Conservation (phyloP, 2,113 vertebrate genomes). For the Semnornis frantzii region DNA sequence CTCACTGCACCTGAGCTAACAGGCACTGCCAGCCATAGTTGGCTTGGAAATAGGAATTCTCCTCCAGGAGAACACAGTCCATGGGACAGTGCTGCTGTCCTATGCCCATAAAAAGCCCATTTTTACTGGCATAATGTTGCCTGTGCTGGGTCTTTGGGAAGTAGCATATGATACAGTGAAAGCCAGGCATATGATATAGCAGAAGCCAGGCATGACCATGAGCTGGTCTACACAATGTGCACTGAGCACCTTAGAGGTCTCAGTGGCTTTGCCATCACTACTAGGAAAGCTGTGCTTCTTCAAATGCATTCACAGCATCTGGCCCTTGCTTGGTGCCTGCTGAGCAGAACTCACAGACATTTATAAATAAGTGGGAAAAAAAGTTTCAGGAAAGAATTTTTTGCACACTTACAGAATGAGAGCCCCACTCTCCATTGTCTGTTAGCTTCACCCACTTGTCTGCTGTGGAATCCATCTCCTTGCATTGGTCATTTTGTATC, state of each 20-base stretch:
- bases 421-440: constrained; percentile 89
- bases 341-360: background rate
- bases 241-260: background rate
- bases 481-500: constrained; percentile 99
- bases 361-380: background rate
- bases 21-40: background rate
- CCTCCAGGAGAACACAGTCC: background rate
- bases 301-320: background rate
- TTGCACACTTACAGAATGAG: constrained; percentile 82
- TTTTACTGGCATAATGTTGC: background rate
- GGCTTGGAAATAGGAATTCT: background rate
- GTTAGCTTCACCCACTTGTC: constrained; percentile 94
- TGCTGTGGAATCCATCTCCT: constrained; percentile 88
- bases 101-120: background rate
- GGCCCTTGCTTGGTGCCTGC: background rate
- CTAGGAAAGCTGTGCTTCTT: background rate
- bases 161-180: background rate
- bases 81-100: background rate
- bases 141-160: background rate
- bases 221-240: background rate
- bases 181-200: no score
- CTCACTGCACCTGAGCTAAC: background rate
- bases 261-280: background rate
- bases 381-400: background rate
- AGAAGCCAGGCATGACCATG: background rate